Evolutionary conservation across 92 coral and sea anemone species (phyloP).

Genomic region (Nematostella vectensis): DNA sequence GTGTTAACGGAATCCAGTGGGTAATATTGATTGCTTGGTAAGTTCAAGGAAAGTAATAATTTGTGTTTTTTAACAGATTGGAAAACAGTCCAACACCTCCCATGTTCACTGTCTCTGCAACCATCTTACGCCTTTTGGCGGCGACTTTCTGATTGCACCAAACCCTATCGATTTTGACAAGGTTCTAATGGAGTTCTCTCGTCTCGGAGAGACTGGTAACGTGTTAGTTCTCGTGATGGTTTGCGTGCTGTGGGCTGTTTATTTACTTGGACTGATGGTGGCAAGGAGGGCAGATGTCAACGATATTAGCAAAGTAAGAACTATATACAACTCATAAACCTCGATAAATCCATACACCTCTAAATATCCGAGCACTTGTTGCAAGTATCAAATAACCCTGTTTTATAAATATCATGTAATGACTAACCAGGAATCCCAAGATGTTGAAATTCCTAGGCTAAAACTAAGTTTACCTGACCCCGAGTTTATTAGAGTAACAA

Average conservation of each 20-base stretch:
- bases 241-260: slow-evolving; percentile 52
- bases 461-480: too few relatives aligned
- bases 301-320: slow-evolving; percentile 53
- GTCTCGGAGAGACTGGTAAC: slow-evolving; percentile 68
- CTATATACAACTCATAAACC: too few relatives aligned
- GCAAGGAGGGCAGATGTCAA: slow-evolving; percentile 70
- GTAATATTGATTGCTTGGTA: too few relatives aligned
- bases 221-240: slow-evolving; percentile 66
- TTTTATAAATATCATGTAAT: too few relatives aligned
- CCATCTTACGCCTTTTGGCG: slow-evolving; percentile 92
- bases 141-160: slow-evolving; percentile 86
- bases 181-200: slow-evolving; percentile 54
- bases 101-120: slow-evolving; percentile 67
- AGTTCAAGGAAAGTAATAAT: too few relatives aligned
- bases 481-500: too few relatives aligned
- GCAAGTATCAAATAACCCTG: too few relatives aligned
- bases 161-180: slow-evolving; percentile 92
- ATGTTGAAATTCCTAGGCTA: too few relatives aligned
- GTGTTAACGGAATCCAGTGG: too few relatives aligned
- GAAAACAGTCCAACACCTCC: slow-evolving; percentile 21
- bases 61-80: slow-evolving; percentile 26
- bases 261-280: slow-evolving; percentile 52
- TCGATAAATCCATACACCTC: too few relatives aligned
- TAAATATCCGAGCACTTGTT: too few relatives aligned
- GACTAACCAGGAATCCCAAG: too few relatives aligned